Percentiles rank a stretch among this genome's conserved stretches.
Conservation (phyloP, 1,140 invertebrate species). For the Medauroidea extradentata region DNA sequence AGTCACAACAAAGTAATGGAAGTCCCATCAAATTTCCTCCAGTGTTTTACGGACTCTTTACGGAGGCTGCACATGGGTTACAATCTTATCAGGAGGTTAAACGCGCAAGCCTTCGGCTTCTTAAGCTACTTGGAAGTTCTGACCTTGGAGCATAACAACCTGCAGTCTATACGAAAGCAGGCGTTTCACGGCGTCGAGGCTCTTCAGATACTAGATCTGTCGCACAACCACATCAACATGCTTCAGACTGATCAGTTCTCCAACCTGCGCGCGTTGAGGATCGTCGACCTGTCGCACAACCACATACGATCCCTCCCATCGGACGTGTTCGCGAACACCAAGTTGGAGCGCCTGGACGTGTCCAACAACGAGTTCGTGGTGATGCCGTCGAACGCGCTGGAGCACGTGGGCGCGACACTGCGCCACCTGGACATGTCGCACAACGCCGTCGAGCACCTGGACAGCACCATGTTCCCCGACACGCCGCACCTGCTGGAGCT, state of each 20-base stretch:
- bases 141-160: slow-evolving; percentile 67
- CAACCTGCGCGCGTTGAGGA: slow-evolving; percentile 67
- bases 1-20: slow-evolving; percentile 61
- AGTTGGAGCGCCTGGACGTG: slow-evolving; percentile 74
- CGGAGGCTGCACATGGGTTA: slow-evolving; percentile 64
- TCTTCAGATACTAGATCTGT: slow-evolving; percentile 74
- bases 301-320: slow-evolving; percentile 67
- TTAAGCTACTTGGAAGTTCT: slow-evolving; percentile 65
- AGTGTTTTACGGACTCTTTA: slow-evolving; percentile 55
- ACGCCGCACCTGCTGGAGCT: slow-evolving; percentile 73
- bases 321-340: slow-evolving; percentile 73
- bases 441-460: slow-evolving; percentile 81
- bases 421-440: slow-evolving; percentile 70
- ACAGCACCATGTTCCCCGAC: slow-evolving; percentile 79
- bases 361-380: slow-evolving; percentile 72
- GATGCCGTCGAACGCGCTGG: slow-evolving; percentile 64
- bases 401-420: slow-evolving; percentile 69
- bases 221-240: slow-evolving; percentile 68
- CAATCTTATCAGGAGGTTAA: slow-evolving; percentile 66
- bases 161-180: slow-evolving; percentile 64
- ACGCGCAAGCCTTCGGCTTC: slow-evolving; percentile 65
- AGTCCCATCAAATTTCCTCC: slow-evolving; percentile 60
- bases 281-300: slow-evolving; percentile 73
- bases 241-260: slow-evolving; percentile 77
- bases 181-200: slow-evolving; percentile 67